Evolutionary conservation across 2,888 invertebrate species (phyloP), one percentile per base, ranked within the genome.

Genomic region (Penaeus monodon): DNA sequence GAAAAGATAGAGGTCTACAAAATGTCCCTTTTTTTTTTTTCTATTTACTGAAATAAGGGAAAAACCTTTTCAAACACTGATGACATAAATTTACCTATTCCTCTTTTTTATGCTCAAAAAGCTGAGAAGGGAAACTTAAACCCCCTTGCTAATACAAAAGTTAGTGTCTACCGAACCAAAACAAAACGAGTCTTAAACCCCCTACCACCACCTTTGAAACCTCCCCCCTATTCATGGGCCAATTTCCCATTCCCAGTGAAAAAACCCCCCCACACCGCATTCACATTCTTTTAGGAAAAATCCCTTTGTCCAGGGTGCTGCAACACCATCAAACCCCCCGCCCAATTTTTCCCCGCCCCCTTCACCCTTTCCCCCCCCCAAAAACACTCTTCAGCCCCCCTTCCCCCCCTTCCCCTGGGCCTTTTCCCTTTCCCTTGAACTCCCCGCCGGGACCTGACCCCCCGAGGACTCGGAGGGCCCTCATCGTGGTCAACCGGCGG

Each of bases 401-500:
- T 57, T n/a, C n/a, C n/a, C n/a, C 57, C 14, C 17, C 57, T 57
- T 44, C 63, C 74, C 27, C 14, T 82, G n/a, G n/a, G 79, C 74
- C 29, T n/a, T n/a, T n/a, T 81, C 84, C 63, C 84, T 88, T 64
- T 76, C 88, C 68, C 85, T 83, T 12, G 80, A n/a, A 89, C 85
- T 89, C 85, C 81, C 70, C 88, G 84, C 85, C 88, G 12, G 89
- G 85, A 2, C 89, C 83, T 24, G 87, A 90, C 68, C 89, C 90
- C 27, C 82, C n/a, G 90, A 90, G 73, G 90, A 90, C 64, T 90
- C 88, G 33, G 89, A 90, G 78, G 88, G 86, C n/a, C 57, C 79
- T 87, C 64, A 88, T 90, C 24, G 88, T 90, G 27, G 86, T 90
- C 68, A 88, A 88, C 63, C 84, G 78, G 24, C 86, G 17, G 57